Evolutionary conservation across 2,888 invertebrate species (phyloP), one percentile per base, ranked within the genome.

Genomic region (Cheilosia pagana): DNA sequence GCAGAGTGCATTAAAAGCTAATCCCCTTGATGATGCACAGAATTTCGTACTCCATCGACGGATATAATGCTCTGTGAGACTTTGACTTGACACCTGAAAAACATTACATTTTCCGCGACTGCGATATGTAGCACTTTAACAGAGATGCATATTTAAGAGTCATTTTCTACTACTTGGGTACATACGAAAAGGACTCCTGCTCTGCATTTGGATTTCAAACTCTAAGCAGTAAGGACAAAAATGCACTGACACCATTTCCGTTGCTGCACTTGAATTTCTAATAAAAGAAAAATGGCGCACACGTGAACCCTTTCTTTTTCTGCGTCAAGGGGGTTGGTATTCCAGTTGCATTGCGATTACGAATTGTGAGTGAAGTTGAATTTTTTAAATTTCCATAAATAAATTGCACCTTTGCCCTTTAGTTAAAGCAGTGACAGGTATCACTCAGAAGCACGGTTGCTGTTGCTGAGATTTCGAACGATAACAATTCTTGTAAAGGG

Each of bases 211-310:
- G 16, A n/a, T 2, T 16, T 45, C 19, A 14, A 52, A 28, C n/a
- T n/a, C 14, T 25, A 35, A 35, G 12, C 28, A 21, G 43, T 16
- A 65, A 75, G 75, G 65, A 39, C 65, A 12, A 25, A 67, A 45
- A 62, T 60, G 48, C 74, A 21, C 41, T 62, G 79, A 74, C 79
- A 79, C 79, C 79, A 74, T 55, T 74, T 79, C 55, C 67, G 74
- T 23, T 48, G 60, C 53, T 62, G 23, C 74, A 60, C 74, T 79
- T 79, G 67, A 72, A 72, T 74, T 55, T 79, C 59, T 55, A 55
- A 74, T 67, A 79, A 74, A 76, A 79, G 41, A 50, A 72, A 65
- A 79, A 67, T 55, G 60, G 7, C 41, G 53, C 59, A 67, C 52
- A 79, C 16, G 41, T 65, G 25, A 60, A 72, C 25, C 28, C 19